phyloP scores from a whole-genome alignment of 2,888 invertebrate species.

The Pyrochroa serraticornis region DNA sequence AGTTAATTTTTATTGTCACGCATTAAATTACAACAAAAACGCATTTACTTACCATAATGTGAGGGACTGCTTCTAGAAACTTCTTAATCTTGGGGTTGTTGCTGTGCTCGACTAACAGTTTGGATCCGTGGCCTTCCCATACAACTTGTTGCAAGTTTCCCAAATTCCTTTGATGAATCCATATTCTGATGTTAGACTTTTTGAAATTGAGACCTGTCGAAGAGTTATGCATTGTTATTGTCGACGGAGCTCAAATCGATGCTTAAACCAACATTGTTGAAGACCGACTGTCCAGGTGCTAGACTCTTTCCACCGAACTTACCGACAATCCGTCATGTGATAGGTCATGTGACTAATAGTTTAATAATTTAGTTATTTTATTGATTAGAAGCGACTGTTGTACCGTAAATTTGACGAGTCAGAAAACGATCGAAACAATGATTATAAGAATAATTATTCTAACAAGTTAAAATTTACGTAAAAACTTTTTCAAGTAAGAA shows the following conservation, averaged over 20 bases:
- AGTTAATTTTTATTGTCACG: no score
- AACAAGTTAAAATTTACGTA: not conserved
- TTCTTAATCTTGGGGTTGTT: conserved; percentile 81
- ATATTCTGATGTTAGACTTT: conserved; percentile 87
- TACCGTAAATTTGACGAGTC: conserved; percentile 29
- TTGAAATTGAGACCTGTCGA: conserved; percentile 66
- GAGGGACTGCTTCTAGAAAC: conserved; percentile 92
- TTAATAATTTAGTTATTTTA: conserved; percentile 54
- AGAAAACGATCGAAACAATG: conserved; percentile 20
- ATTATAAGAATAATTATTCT: not conserved
- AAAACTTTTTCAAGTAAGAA: not conserved
- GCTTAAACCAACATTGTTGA: conserved; percentile 1
- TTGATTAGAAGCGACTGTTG: conserved; percentile 42
- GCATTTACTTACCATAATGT: conserved; percentile 75
- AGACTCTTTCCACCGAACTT: not conserved
- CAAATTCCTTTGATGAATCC: conserved; percentile 93
- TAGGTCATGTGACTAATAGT: conserved; percentile 50
- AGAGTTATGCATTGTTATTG: conserved; percentile 32
- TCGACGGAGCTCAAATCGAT: conserved; percentile 1
- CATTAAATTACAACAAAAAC: not conserved
- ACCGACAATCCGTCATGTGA: conserved; percentile 24
- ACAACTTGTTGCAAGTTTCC: conserved; percentile 84
- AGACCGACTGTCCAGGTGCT: not conserved
- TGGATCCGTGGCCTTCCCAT: conserved; percentile 88
- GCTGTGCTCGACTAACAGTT: conserved; percentile 82